Evolutionary conservation across 2,797 vertebrate species (phyloP), one percentile per base, ranked within the genome.

Genomic region (Notamacropus eugenii): DNA sequence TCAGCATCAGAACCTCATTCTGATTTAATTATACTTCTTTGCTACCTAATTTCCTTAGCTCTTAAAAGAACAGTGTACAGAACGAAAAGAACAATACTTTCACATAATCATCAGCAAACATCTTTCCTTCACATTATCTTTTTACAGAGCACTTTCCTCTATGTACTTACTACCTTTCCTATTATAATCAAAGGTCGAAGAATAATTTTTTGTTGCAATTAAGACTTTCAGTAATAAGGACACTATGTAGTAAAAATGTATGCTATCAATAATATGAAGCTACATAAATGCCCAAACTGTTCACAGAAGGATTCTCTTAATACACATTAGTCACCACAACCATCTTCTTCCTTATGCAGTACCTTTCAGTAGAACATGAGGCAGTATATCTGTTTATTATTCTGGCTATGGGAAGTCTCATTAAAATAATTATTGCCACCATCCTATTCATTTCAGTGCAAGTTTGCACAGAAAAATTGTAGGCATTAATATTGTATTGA

Each of bases 181-280:
- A 58, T 97, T 91, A 97, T 97, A 95, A 96, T 94, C 97, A 97
- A 97, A 94, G 93, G 97, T 94, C 94, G 94, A 98, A 96, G 96
- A 96, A 95, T 96, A 97, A 93, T 98, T 98, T 98, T 87, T 98
- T 97, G 97, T 93, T 96, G 97, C 97, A 98, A 97, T 98, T 98
- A 96, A 95, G 97, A 97, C 97, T 97, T 98, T 96, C 96, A 90
- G 93, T 93, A 97, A 96, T 96, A 97, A 97, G 95, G 96, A 96
- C 13, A 97, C 92, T 52, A 92, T 92, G 96, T 96, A 96, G 95
- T 97, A 98, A 98, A 98, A 98, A 98, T 98, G 96, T 34, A 54
- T 97, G 96, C 97, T 98, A 97, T 98, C 98, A 98, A 96, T 98
- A 98, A 98, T 90, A 97, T 31, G 50, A 52, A 93, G 96, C 95